Evolutionary conservation across 2,113 vertebrate species (phyloP).

Genomic region (Gymnocephalus cernua): DNA sequence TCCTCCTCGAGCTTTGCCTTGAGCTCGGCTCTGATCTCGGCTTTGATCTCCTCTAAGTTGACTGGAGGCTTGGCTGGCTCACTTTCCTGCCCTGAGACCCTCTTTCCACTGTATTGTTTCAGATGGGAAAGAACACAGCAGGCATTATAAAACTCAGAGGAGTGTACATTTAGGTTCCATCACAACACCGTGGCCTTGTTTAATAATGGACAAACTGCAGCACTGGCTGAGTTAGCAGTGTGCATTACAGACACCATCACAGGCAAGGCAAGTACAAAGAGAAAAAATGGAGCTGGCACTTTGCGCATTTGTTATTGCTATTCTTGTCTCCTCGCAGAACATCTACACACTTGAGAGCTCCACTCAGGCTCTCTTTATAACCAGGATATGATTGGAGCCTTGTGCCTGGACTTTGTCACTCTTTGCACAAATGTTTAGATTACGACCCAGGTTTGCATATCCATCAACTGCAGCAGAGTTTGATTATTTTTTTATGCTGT

Average conservation of each 20-base stretch:
- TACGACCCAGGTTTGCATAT: conserved; percentile 59
- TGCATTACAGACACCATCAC: conserved; percentile 24
- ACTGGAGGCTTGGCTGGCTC: conserved; percentile 82
- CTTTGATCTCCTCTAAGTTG: conserved; percentile 87
- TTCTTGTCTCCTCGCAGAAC: conserved; percentile 37
- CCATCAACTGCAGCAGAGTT: conserved; percentile 59
- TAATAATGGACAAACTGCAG: conserved; percentile 29
- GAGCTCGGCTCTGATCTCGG: conserved; percentile 88
- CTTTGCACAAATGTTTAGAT: conserved; percentile 79
- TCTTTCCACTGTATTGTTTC: conserved; percentile 90
- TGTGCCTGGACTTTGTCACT: conserved; percentile 75
- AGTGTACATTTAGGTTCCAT: conserved; percentile 36
- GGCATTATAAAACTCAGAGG: conserved; percentile 49
- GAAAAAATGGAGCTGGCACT: conserved; percentile 42
- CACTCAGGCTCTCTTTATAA: conserved; percentile 62
- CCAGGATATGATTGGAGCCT: conserved; percentile 61
- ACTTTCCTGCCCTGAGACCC: conserved; percentile 85
- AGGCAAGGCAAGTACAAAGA: conserved; percentile 5
- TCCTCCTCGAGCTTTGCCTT: conserved; percentile 95
- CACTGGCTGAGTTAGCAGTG: background rate
- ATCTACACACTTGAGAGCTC: conserved; percentile 38
- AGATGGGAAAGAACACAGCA: conserved; percentile 76
- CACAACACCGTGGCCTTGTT: conserved; percentile 38
- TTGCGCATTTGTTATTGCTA: conserved; percentile 56
- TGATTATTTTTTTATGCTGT: conserved; percentile 56